phyloP scores from a whole-genome alignment of 1,140 invertebrate genomes.

The Ylistrum balloti region DNA sequence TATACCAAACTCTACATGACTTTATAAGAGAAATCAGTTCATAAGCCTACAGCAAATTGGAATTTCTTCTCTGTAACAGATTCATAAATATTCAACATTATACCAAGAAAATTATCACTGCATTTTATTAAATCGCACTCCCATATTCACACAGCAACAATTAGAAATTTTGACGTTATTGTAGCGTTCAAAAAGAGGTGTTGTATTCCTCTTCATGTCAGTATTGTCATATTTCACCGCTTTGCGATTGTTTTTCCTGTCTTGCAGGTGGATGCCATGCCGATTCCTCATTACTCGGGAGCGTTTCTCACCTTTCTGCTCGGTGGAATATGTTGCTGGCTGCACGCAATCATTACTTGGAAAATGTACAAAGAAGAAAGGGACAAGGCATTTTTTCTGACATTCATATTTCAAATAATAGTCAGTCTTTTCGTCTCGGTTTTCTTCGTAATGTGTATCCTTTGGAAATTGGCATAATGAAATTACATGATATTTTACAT shows the following conservation, averaged over 20 bases:
- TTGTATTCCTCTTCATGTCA: too few species aligned
- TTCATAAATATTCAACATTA: too few species aligned
- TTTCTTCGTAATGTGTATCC: conserved; percentile 62
- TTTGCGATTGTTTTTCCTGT: background rate
- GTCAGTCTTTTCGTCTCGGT: conserved; percentile 48
- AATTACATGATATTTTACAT: too few species aligned
- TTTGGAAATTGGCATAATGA: background rate
- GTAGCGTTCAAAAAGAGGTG: too few species aligned
- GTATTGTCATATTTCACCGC: background rate
- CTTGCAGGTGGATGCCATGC: conserved; percentile 54
- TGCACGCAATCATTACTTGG: conserved; percentile 59
- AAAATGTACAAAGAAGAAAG: conserved; percentile 62
- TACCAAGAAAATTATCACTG: too few species aligned
- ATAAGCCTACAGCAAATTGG: too few species aligned
- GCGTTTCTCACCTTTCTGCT: conserved; percentile 59
- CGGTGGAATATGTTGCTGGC: conserved; percentile 53
- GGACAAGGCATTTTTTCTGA: conserved; percentile 48
- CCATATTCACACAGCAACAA: too few species aligned
- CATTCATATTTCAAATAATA: conserved; percentile 54
- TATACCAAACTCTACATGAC: too few species aligned
- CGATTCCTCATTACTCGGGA: conserved; percentile 57
- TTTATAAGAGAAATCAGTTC: too few species aligned
- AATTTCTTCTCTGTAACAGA: too few species aligned
- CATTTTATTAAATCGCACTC: too few species aligned
- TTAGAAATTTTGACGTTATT: too few species aligned